Conservation (phyloP, 2,113 vertebrate genomes). For the Takifugu flavidus region DNA sequence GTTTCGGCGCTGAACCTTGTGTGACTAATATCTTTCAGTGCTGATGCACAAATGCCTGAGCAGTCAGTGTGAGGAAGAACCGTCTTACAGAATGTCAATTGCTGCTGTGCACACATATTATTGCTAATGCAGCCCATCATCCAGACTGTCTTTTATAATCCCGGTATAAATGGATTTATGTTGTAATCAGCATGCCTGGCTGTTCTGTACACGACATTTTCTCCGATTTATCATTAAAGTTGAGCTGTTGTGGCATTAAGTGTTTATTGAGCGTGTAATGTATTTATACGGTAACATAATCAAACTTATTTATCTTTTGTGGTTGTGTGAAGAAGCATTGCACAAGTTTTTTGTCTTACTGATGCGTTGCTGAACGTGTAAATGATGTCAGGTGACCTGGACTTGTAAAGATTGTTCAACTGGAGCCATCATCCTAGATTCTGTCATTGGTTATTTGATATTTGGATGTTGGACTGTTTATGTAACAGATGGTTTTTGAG, state of each 20-base stretch:
- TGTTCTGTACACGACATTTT: not conserved
- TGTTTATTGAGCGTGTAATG: conserved; percentile 7
- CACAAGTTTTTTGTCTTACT: conserved; percentile 9
- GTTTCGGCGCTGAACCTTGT: not conserved
- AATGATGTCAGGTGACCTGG: not conserved
- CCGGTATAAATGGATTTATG: too few species aligned
- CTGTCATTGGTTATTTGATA: not conserved
- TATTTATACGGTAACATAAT: conserved; percentile 2
- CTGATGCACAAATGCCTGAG: not conserved
- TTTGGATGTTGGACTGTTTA: conserved; percentile 16
- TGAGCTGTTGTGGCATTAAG: conserved; percentile 4
- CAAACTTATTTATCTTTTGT: conserved; percentile 39
- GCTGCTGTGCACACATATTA: too few species aligned
- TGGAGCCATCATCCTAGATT: too few species aligned
- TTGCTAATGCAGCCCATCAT: too few species aligned
- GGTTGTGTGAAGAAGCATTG: conserved; percentile 1
- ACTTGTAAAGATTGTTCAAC: too few species aligned
- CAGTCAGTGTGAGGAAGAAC: not conserved
- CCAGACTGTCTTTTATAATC: too few species aligned
- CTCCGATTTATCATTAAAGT: not conserved
- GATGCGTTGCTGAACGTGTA: conserved; percentile 21
- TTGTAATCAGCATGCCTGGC: not conserved
- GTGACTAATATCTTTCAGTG: not conserved
- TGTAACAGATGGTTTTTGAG: conserved; percentile 29
- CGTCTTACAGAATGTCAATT: too few species aligned